Base-by-base conservation (phyloP, 2,797 vertebrate genomes). In the Eulemur mongoz region DNA sequence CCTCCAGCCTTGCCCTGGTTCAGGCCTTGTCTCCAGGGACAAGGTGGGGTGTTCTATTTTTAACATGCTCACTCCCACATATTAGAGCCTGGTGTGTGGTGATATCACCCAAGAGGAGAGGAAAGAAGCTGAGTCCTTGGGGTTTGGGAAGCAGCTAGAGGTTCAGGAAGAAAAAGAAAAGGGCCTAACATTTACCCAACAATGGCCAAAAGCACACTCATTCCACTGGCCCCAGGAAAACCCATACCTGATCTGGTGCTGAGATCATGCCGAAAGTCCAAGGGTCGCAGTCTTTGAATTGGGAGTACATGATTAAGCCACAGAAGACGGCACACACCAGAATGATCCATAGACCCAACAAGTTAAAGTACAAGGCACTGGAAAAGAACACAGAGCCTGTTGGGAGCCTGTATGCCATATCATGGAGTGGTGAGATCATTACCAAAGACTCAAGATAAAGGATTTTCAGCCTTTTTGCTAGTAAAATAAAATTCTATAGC, bases 291-390 rank as follows among this genome's bases (percentile, higher is more conserved):
- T 94, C 94, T 81, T 92, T 97, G 95, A 98, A 99, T 94, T 99
- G 96, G 0, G 98, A 75, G 13, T 99, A 99, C 99, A 99, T 99
- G 94, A 99, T 98, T 98, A 99, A 98, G 38, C 99, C 99, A 86
- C 98, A 99, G 95, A 99, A 98, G 38, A 99, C 98, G 20, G 99
- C 98, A 93, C 99, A 99, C 2, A 95, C 52, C 70, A 99, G 87
- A 69, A 99, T 99, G 45, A 96, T 79, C 98, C 99, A 99, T 43
- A 99, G 98, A 61, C 99, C 98, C 96, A 99, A 0, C 72, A 99
- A 98, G 95, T 99, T 99, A 63, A 99, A 97, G 94, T 99, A 99
- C 50, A 99, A 98, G n/a, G 99, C 99, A 32, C 99, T 99, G 83
- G 52, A 93, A 96, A 94, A 95, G 35, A 93, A 11, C 10, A 91